Conservation (phyloP, 2,113 vertebrate genomes). For the Tragelaphus imberbis region DNA sequence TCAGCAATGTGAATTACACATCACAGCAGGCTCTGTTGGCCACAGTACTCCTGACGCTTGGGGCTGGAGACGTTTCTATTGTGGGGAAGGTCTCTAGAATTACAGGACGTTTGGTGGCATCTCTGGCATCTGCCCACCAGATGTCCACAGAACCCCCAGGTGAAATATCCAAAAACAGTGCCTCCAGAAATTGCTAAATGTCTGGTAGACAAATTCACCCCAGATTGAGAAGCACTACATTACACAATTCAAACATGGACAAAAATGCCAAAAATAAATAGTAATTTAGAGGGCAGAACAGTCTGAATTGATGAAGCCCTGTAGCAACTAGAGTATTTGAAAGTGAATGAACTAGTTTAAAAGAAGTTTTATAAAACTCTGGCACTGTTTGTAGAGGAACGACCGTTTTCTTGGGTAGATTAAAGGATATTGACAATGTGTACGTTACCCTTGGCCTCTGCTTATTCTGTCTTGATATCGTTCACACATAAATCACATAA, state of each 20-base stretch:
- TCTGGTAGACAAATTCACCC: not conserved
- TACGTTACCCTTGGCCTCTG: not conserved
- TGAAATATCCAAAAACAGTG: not conserved
- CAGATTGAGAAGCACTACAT: not conserved
- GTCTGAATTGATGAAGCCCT: not conserved
- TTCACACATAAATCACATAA: not conserved
- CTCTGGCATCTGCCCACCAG: not conserved
- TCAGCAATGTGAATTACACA: not conserved
- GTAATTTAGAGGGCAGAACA: not conserved
- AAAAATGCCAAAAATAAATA: not conserved
- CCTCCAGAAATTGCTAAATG: not conserved
- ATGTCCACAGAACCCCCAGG: not conserved
- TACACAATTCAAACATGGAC: not conserved
- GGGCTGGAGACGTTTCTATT: not conserved
- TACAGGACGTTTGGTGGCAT: not conserved
- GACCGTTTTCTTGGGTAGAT: not conserved
- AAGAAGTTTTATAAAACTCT: not conserved
- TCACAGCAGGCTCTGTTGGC: not conserved
- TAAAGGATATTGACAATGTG: not conserved
- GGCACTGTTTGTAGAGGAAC: not conserved
- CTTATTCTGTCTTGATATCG: not conserved
- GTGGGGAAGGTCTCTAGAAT: not conserved
- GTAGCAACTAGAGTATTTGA: not conserved
- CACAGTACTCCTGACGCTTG: not conserved
- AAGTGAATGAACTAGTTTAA: not conserved